Evolutionary conservation across 2,888 invertebrate species (phyloP), one percentile per base, ranked within the genome.

Genomic region (Mesodorylaimus sp.): DNA sequence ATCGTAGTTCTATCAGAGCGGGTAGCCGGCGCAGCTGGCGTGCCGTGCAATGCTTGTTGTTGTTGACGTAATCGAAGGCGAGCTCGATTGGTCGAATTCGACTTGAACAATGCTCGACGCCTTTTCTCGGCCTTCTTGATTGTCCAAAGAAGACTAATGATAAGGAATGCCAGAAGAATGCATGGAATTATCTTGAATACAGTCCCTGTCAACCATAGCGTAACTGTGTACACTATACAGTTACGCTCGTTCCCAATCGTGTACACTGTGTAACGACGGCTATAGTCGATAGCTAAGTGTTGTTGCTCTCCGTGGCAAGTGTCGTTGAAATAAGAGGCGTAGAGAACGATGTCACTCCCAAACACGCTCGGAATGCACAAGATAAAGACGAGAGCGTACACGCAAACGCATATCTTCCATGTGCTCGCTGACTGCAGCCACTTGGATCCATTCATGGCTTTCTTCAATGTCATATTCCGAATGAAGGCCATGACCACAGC

Each of bases 401-500:
- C 57, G 19, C 48, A 49, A 2, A 58, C 47, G 46, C 57, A 57
- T 29, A 61, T 45, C 36, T 57, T 56, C 57, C 60, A 59, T 1
- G 63, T 61, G 42, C 59, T 57, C 19, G 42, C 52, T 2, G 59
- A 55, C 26, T 55, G 52, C 51, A 63, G 63, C 61, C 61, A 63
- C 41, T 52, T 50, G 42, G 60, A 60, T 50, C 61, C 59, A 23
- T 61, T 44, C 23, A 53, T 50, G 21, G 59, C 56, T 7, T 59
- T 51, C n/a, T 58, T 50, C 21, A 62, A 53, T n/a, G 62, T 59
- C 62, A 62, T 63, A 25, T 58, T 32, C 44, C 63, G 51, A 21
- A 63, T 54, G 51, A 63, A 60, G n/a, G 63, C 62, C 61, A 63
- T 59, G n/a, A 56, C 58, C 2, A 63, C 63, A 21, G 61, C 60